A percentile compares a stretch with the other conserved stretches of the same genome.
Conservation (phyloP, 2,797 vertebrate species). For the Cossypha niveicapilla region DNA sequence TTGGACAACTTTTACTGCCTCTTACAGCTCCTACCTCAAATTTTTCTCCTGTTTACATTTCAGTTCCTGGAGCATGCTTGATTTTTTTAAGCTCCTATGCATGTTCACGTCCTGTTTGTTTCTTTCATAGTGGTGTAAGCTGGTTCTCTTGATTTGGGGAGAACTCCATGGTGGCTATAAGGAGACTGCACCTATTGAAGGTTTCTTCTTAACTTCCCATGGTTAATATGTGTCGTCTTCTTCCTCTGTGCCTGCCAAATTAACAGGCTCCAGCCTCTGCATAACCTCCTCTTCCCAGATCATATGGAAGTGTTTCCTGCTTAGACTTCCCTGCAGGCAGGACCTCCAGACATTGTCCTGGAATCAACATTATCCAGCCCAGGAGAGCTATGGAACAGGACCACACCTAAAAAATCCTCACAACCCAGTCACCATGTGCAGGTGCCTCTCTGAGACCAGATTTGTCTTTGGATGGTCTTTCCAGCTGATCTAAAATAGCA, state of each 20-base stretch:
- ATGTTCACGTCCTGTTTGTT: background rate
- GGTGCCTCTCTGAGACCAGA: background rate
- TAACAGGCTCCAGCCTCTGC: background rate
- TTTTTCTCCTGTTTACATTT: background rate
- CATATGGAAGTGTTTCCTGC: background rate
- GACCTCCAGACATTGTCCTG: background rate
- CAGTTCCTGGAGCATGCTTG: background rate
- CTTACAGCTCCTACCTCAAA: background rate
- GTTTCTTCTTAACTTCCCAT: background rate
- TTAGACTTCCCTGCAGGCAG: background rate
- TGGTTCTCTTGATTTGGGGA: background rate
- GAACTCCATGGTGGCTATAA: fast-evolving
- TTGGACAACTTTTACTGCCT: background rate
- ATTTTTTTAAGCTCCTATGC: background rate
- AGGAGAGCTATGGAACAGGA: background rate
- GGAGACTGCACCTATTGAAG: background rate
- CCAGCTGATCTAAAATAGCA: background rate
- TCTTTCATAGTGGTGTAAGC: background rate
- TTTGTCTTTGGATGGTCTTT: background rate
- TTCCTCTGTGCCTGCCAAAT: background rate
- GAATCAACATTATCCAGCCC: background rate
- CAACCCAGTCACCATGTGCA: fast-evolving
- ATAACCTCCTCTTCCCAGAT: background rate
- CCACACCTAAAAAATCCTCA: background rate
- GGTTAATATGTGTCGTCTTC: fast-evolving